phyloP scores from a whole-genome alignment of 1,140 invertebrate genomes.

The Eupeodes corollae region DNA sequence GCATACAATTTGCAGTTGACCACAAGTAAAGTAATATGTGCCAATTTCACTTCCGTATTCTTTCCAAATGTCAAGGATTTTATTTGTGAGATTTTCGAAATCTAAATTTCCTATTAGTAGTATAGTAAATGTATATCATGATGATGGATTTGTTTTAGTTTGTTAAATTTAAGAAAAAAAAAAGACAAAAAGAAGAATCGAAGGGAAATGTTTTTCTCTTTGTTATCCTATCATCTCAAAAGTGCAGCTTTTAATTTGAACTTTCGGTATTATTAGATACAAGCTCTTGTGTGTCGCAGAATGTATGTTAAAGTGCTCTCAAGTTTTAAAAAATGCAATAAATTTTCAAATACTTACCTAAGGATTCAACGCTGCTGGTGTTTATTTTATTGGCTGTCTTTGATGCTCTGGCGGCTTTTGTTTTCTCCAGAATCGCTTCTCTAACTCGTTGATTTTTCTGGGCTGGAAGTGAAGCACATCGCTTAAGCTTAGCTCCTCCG shows the following conservation, averaged over 20 bases:
- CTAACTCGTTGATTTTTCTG: conserved; percentile 15
- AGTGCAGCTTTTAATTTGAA: no score
- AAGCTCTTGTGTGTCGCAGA: neutral
- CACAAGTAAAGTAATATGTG: conserved; percentile 37
- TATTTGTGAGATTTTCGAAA: conserved; percentile 13
- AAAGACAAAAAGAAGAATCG: no score
- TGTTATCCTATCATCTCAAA: no score
- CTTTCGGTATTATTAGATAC: no score
- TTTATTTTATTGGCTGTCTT: conserved; percentile 1
- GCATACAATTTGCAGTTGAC: conserved; percentile 49
- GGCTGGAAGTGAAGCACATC: conserved; percentile 41
- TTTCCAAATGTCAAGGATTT: conserved; percentile 46
- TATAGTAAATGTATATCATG: no score
- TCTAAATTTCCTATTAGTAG: neutral
- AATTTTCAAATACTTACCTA: conserved; percentile 20
- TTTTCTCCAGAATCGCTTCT: neutral
- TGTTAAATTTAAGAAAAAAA: no score
- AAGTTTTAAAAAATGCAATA: neutral
- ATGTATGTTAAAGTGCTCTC: neutral
- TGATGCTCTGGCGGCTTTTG: conserved; percentile 3
- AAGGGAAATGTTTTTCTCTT: no score
- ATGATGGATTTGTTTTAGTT: no score
- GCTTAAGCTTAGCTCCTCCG: conserved; percentile 39
- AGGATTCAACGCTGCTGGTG: conserved; percentile 28
- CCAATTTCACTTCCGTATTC: conserved; percentile 16